Conservation (phyloP, 1,140 invertebrate species). For the Drepana arcuata region DNA sequence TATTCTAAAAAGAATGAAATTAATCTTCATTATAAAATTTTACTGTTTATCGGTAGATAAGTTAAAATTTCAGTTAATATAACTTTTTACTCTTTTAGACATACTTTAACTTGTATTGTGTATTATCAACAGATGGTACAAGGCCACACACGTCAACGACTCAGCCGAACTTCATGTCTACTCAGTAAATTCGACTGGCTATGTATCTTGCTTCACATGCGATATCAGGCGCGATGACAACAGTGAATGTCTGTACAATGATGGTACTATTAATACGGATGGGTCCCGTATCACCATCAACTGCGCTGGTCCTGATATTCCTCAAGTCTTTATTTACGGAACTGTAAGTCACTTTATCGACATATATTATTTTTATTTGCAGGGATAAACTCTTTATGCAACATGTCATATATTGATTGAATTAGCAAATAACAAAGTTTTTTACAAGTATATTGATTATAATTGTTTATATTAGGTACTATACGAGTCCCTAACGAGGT, state of each 20-base stretch:
- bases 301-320: conserved; percentile 77
- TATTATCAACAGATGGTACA: conserved; percentile 82
- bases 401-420: no score
- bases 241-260: conserved; percentile 77
- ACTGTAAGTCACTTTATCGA: conserved; percentile 30
- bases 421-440: no score
- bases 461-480: no score
- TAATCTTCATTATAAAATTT: no score
- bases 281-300: conserved; percentile 79
- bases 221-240: conserved; percentile 65
- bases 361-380: conserved; percentile 2
- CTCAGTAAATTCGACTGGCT: conserved; percentile 44
- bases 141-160: conserved; percentile 75
- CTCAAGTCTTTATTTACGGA: conserved; percentile 54
- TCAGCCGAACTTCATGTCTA: conserved; percentile 78
- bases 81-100: no score
- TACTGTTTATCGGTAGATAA: no score
- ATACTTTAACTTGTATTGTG: no score
- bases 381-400: no score
- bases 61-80: no score
- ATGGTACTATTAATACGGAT: conserved; percentile 79
- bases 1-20: no score
- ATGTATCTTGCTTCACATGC: conserved; percentile 75
- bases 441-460: no score
- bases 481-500: no score